Evolutionary conservation across 2,113 vertebrate species (phyloP), one percentile per base, ranked within the genome.

Genomic region (Neotoma lepida): DNA sequence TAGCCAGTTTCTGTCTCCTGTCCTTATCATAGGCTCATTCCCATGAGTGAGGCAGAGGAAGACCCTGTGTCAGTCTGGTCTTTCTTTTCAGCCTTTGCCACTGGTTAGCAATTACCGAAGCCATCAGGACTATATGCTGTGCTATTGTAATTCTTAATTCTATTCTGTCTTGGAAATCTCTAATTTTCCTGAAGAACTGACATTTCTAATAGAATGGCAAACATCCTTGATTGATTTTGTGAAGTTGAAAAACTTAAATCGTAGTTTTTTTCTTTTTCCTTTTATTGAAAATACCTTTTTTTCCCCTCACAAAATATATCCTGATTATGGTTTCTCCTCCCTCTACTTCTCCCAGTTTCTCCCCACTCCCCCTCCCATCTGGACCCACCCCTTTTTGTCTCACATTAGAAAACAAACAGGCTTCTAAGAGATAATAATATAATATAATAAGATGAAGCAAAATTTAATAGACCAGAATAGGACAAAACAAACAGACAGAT

Each of bases 131-230:
- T 66, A 33, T 46, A 20, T 96, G 22, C 54, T 85, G 4, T 54
- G 84, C 56, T 86, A 28, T 4, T 71, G 26, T 66, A 56, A 61
- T 78, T 70, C 24, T 1, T 63, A 71, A 61, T 93, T 49, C 68
- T 82, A 17, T 80, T 91, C 78, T 92, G 33, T 66, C 81, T 94
- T 85, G 73, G 76, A 90, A 86, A 91, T 64, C 8, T 87, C 56
- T 61, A 26, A 78, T 77, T 89, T 6, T 94, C 82, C 70, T 93
- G 49, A 94, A 94, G 63, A 88, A 56, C 46, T 87, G 46, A 70
- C 66, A 44, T 44, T 84, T 87, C 56, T 87, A 81, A n/a, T 81
- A 86, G 61, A 33, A 95, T 61, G 44, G 10, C 39, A 89, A 26
- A 9, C 49, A 81, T 80, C 87, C 85, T 93, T 80, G 4, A 93